phyloP scores from a whole-genome alignment of 1,140 invertebrate species.

The Sycobia sp. region DNA sequence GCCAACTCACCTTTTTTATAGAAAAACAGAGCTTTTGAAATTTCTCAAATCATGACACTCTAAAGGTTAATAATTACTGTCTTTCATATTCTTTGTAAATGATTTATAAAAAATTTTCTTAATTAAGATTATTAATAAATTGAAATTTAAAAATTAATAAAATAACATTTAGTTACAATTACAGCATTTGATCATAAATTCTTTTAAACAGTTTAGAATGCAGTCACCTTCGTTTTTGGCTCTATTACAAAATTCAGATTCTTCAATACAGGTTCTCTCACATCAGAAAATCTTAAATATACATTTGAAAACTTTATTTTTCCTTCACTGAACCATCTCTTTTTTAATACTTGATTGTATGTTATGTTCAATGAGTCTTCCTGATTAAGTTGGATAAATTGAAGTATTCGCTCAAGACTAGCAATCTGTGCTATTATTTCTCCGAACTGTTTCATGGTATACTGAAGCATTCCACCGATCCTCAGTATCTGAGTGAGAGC shows the following conservation, averaged over 20 bases:
- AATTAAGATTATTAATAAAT: not conserved
- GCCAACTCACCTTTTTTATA: no score
- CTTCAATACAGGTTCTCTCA: constrained; percentile 8
- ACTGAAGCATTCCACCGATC: constrained; percentile 86
- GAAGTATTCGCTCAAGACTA: constrained; percentile 78
- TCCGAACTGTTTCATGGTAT: constrained; percentile 79
- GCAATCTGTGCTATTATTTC: constrained; percentile 87
- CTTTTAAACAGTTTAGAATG: not conserved
- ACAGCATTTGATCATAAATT: not conserved
- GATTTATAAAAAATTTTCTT: not conserved
- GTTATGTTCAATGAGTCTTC: constrained; percentile 59
- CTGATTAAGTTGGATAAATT: constrained; percentile 72
- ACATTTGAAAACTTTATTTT: constrained; percentile 10
- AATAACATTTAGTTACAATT: not conserved
- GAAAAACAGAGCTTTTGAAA: no score
- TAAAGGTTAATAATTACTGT: not conserved
- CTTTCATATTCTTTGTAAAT: not conserved
- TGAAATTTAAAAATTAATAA: not conserved
- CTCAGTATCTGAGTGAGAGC: constrained; percentile 51
- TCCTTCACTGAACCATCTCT: constrained; percentile 65
- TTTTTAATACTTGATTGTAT: constrained; percentile 56
- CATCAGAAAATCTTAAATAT: constrained; percentile 2
- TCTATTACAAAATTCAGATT: constrained; percentile 16
- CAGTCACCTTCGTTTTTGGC: constrained; percentile 11
- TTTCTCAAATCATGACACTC: no score